phyloP scores from a whole-genome alignment of 2,113 vertebrate genomes.

The Chitala chitala region DNA sequence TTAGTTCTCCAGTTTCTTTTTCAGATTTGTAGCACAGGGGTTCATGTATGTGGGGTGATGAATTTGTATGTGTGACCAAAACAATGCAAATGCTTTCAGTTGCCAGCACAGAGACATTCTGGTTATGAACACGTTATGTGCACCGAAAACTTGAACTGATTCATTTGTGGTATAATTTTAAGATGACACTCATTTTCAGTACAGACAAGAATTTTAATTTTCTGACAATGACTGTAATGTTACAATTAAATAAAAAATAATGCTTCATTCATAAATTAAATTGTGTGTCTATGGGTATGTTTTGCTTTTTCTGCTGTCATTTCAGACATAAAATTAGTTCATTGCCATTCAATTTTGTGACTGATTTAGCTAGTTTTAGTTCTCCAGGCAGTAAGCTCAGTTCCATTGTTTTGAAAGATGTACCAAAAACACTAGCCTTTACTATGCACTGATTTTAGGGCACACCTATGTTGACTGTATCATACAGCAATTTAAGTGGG shows the following conservation, averaged over 20 bases:
- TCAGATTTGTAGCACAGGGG: background rate
- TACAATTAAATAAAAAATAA: background rate
- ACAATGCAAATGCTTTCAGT: background rate
- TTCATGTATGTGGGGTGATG: background rate
- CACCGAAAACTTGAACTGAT: background rate
- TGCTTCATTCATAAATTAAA: background rate
- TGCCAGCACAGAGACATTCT: background rate
- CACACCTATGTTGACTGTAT: background rate
- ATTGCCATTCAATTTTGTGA: background rate
- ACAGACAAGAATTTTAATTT: conserved; percentile 8
- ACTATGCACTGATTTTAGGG: background rate
- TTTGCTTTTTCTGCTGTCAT: background rate
- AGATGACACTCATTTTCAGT: conserved; percentile 18
- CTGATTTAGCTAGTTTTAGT: background rate
- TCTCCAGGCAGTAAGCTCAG: background rate
- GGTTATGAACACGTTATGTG: background rate
- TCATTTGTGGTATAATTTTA: conserved; percentile 1
- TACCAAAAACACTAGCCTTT: background rate
- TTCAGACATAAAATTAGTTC: background rate
- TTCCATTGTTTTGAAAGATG: background rate
- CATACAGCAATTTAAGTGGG: background rate
- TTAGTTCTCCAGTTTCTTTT: background rate
- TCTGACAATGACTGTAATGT: background rate
- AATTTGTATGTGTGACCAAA: background rate
- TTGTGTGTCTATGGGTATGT: background rate